Evolutionary conservation across 2,888 invertebrate genomes (phyloP), one percentile per base, ranked within the genome.

Genomic region (Cryptocephalus primarius): DNA sequence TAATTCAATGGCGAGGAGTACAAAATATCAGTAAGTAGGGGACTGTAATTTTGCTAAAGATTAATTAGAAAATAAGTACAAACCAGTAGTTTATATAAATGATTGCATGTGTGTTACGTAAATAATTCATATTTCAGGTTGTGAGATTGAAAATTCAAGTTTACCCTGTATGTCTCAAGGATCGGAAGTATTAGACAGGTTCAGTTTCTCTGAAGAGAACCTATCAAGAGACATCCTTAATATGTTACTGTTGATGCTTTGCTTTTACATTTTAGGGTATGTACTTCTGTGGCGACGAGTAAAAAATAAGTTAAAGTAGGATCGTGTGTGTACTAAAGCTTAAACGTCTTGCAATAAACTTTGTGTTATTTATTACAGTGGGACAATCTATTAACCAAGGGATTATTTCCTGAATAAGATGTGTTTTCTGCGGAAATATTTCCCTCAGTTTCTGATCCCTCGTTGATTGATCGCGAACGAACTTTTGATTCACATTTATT

Each of bases 1-100:
- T 88, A 53, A 69, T 86, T 10, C 90, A 90, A 61, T 90, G 89
- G 91, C 75, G 79, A 44, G 83, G 81, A 9, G 75, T 88, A 1
- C 73, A 76, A 46, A 83, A 85, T 63, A 85, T 85, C 54, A 78
- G 85, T 87, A 72, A 78, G 62, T 54, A 45, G 8, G 22, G 22
- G 22, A 22, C 2, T 22, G 22, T 22, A 10, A 22, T 22, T 22
- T 22, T 6, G 22, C 3, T 22, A 22, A 22, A 22, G 22, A 4
- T 22, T 22, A 22, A 22, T 22, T 4, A 22, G 22, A 2, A 22
- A 22, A 22, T 22, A 22, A 6, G 22, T 22, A 22, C 3, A 2
- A 22, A n/a, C n/a, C n/a, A n/a, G n/a, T n/a, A n/a, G n/a, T n/a
- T n/a, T n/a, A n/a, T n/a, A n/a, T n/a, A n/a, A n/a, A n/a, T n/a